Evolutionary conservation across 2,113 vertebrate species (phyloP), one percentile per base, ranked within the genome.

Genomic region (Megaleporinus macrocephalus): DNA sequence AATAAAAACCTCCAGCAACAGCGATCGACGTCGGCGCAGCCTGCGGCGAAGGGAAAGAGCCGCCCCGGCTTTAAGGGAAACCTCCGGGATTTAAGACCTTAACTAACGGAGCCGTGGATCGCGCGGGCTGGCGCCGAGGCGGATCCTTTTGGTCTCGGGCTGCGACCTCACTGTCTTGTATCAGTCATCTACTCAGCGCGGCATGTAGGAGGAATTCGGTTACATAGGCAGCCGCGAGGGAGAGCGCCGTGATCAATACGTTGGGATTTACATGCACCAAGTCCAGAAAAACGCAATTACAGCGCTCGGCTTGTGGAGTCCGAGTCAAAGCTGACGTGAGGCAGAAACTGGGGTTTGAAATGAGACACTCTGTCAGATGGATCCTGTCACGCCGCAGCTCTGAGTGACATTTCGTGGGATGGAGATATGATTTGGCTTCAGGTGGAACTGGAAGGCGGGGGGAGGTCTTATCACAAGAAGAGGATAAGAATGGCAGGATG

Each of bases 311-410:
- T 36, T 57, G 47, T 63, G 59, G 82, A 86, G 47, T 65, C 59
- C 83, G 85, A 87, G 74, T 78, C 84, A 85, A 86, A 90, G 90
- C 93, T 91, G 9, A 92, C 92, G 87, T 51, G 78, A 85, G 80
- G 80, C 86, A 92, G 89, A 49, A 88, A 86, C 68, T 85, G 70
- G 84, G 82, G 86, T 84, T 76, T 86, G 87, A 90, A 86, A 91
- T 76, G 84, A 90, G 88, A 89, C 85, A 44, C 41, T 44, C 41
- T 44, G 88, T 87, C 83, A 79, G 83, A 89, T 85, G 85, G 65
- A 88, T 88, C 82, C 90, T 88, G 82, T 89, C 87, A 73, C 87
- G 72, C 83, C 73, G 78, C 65, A 79, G 86, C 78, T 81, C 81
- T 55, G 41, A 51, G 80, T 84, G 41, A 44, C 41, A 44, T 44